Evolutionary conservation across 2,888 invertebrate species (phyloP).

Genomic region (Pterostichus niger): DNA sequence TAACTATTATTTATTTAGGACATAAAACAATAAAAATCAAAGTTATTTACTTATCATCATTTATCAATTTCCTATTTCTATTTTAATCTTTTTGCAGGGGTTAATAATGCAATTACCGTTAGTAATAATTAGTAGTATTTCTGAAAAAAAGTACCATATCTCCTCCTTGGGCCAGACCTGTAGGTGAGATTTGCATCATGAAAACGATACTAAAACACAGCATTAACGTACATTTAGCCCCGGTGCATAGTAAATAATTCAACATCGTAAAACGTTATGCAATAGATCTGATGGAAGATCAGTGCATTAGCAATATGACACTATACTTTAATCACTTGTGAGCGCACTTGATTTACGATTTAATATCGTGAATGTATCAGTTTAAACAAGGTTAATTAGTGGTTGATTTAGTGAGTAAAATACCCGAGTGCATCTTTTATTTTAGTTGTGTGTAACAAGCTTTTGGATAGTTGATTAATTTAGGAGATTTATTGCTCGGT

Average conservation of each 20-base stretch:
- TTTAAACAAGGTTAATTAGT: slow-evolving; percentile 50
- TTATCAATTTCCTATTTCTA: too few relatives aligned
- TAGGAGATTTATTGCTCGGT: slow-evolving; percentile 8
- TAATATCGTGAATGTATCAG: slow-evolving; percentile 34
- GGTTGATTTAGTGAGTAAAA: slow-evolving; percentile 41
- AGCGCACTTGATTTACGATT: slow-evolving; percentile 44
- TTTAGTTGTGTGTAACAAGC: background rate
- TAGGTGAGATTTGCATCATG: background rate
- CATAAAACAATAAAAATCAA: too few relatives aligned
- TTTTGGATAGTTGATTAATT: slow-evolving; percentile 35
- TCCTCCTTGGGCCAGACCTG: too few relatives aligned
- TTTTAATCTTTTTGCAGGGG: too few relatives aligned
- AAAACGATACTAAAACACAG: slow-evolving; percentile 31
- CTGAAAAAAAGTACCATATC: too few relatives aligned
- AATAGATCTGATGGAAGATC: slow-evolving; percentile 13
- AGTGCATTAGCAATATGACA: background rate
- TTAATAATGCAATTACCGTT: too few relatives aligned
- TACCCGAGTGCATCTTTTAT: slow-evolving; percentile 33
- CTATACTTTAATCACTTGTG: slow-evolving; percentile 35
- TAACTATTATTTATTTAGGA: too few relatives aligned
- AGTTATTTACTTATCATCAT: too few relatives aligned
- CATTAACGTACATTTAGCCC: slow-evolving; percentile 28
- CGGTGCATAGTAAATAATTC: slow-evolving; percentile 43
- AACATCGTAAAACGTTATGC: slow-evolving; percentile 36
- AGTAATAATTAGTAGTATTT: too few relatives aligned